phyloP scores from a whole-genome alignment of 2,797 vertebrate species.

The Odontamblyopus rebecca region DNA sequence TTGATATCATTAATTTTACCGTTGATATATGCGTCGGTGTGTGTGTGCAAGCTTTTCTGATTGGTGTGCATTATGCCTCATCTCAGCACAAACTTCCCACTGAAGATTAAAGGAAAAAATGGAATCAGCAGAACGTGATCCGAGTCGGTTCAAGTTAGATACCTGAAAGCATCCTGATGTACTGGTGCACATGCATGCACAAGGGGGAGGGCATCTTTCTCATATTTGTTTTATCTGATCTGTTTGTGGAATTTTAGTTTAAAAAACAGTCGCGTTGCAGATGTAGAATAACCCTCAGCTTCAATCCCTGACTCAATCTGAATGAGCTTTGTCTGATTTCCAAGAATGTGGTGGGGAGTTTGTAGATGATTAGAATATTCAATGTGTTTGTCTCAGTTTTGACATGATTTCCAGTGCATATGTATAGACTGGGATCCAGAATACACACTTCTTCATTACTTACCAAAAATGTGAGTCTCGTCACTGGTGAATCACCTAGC shows the following conservation, averaged over 20 bases:
- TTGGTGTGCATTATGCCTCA: conserved; percentile 76
- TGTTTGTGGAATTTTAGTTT: conserved; percentile 64
- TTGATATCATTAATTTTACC: conserved; percentile 73
- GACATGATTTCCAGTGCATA: neutral
- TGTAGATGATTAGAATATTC: neutral
- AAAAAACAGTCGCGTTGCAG: conserved; percentile 62
- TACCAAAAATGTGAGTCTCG: no score
- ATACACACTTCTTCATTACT: no score
- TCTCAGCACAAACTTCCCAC: conserved; percentile 71
- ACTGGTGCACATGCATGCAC: conserved; percentile 5
- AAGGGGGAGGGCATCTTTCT: conserved; percentile 52
- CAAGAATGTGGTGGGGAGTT: neutral
- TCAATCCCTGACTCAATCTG: conserved; percentile 37
- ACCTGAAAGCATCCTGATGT: conserved; percentile 38
- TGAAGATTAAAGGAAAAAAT: conserved; percentile 72
- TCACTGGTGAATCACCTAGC: no score
- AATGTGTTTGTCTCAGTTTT: neutral
- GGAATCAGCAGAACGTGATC: conserved; percentile 68
- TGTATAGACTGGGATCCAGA: neutral
- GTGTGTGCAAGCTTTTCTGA: conserved; percentile 57
- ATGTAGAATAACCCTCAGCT: conserved; percentile 62
- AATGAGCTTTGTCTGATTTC: conserved; percentile 52
- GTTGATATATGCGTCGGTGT: conserved; percentile 62
- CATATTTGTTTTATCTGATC: conserved; percentile 71
- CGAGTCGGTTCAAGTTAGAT: conserved; percentile 58